These are phyloP conservation scores for Ellobium chinense DNA, from an alignment of 2,888 invertebrate species.

Conservation along the genomic window DNA sequence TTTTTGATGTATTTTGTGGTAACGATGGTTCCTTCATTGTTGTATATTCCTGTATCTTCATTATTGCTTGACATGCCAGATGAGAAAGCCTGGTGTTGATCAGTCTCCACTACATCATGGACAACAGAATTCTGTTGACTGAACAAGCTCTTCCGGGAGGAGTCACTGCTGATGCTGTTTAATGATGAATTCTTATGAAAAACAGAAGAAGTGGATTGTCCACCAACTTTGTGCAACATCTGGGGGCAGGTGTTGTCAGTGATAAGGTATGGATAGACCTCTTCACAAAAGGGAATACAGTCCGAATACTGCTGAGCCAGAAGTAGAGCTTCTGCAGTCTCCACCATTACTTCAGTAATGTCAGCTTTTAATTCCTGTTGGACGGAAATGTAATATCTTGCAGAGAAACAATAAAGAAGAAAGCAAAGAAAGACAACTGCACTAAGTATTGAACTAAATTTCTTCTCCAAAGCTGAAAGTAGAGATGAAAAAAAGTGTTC, in stretches of 20 bases:
- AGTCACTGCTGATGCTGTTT: not conserved
- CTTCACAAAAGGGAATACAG: constrained; percentile 40
- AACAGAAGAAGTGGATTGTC: not conserved
- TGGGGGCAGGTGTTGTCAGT: not conserved
- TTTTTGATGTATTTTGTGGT: not conserved
- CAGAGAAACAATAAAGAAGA: too few species aligned
- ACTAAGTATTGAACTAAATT: too few species aligned
- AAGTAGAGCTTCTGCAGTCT: constrained; percentile 40
- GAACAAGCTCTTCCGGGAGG: constrained; percentile 23
- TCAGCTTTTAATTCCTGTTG: too few species aligned
- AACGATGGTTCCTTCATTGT: not conserved
- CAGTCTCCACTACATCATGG: not conserved
- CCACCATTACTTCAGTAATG: constrained; percentile 22
- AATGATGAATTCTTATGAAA: not conserved
- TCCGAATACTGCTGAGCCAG: constrained; percentile 10
- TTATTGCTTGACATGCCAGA: not conserved
- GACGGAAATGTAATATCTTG: too few species aligned
- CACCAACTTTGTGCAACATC: not conserved
- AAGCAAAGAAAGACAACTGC: too few species aligned
- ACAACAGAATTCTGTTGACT: not conserved
- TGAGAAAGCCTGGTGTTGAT: not conserved
- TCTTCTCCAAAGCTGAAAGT: too few species aligned
- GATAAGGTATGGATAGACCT: not conserved
- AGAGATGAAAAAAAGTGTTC: too few species aligned
- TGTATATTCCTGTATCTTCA: not conserved